Conservation (phyloP, 2,113 vertebrate genomes). For the Seriola aureovittata region DNA sequence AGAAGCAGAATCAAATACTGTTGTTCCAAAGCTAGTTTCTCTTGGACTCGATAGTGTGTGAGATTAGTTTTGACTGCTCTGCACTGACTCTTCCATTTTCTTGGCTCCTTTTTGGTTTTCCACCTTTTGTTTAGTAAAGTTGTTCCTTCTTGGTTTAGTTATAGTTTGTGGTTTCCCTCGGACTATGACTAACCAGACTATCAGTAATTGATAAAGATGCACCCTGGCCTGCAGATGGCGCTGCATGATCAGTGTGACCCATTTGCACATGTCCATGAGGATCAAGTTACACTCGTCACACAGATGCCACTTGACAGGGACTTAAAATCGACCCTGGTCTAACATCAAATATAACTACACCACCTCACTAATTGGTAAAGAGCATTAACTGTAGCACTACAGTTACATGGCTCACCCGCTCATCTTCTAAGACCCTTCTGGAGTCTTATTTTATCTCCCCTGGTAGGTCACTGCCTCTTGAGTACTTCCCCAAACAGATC, state of each 20-base stretch:
- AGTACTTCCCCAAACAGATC: slow-evolving; percentile 23
- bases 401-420: background rate
- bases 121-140: background rate
- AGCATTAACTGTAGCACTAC: background rate
- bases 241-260: slow-evolving; percentile 45
- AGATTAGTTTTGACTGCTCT: background rate
- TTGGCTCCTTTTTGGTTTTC: background rate
- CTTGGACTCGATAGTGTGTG: background rate
- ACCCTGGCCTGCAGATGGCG: slow-evolving; percentile 68
- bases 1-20: slow-evolving; percentile 10
- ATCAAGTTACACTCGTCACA: slow-evolving; percentile 34
- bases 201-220: slow-evolving; percentile 1
- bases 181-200: no score
- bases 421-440: background rate
- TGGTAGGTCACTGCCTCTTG: slow-evolving; percentile 2
- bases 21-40: background rate
- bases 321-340: slow-evolving; percentile 42
- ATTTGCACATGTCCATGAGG: background rate
- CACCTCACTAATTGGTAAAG: background rate
- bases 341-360: slow-evolving; percentile 7
- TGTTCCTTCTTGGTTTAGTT: background rate
- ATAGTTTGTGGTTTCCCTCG: background rate
- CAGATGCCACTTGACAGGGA: slow-evolving; percentile 21
- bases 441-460: background rate
- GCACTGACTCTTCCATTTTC: background rate